A percentile compares a stretch with the other conserved stretches of the same genome.
These are phyloP conservation scores for Cotesia typhae DNA, from an alignment of 1,140 invertebrate genomes.

Conservation along the genomic window DNA sequence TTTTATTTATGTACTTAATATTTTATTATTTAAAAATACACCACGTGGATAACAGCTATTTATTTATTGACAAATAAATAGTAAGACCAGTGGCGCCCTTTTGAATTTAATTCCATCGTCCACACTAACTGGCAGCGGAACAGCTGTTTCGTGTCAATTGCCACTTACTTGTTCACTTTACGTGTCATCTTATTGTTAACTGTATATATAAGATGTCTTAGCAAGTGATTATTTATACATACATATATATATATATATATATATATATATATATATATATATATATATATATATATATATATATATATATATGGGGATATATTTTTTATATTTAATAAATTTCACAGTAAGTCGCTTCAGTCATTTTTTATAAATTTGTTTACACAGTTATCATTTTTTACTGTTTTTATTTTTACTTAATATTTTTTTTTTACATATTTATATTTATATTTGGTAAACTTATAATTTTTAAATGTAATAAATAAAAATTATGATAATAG, in stretches of 20 bases:
- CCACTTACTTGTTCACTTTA: not conserved
- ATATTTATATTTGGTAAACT: not conserved
- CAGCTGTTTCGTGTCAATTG: slow-evolving; percentile 11
- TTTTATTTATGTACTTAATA: too few species aligned
- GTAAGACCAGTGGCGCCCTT: not conserved
- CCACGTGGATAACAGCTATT: too few species aligned
- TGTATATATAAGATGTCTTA: slow-evolving; percentile 6
- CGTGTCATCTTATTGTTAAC: slow-evolving; percentile 8
- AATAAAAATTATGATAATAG: too few species aligned
- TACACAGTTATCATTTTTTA: not conserved
- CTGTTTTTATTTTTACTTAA: not conserved
- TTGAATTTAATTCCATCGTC: not conserved
- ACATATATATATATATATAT: not conserved
- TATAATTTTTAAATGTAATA: too few species aligned
- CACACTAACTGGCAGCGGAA: not conserved
- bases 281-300: too few species aligned
- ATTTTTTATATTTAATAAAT: not conserved
- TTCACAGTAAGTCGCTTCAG: slow-evolving; percentile 12
- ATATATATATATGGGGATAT: not conserved
- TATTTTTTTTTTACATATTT: not conserved
- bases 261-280: too few species aligned
- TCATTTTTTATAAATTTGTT: not conserved
- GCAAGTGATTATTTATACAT: not conserved
- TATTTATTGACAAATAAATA: too few species aligned
- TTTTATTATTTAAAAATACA: too few species aligned